phyloP scores from a whole-genome alignment of 2,113 vertebrate species.

The Hypomesus transpacificus region DNA sequence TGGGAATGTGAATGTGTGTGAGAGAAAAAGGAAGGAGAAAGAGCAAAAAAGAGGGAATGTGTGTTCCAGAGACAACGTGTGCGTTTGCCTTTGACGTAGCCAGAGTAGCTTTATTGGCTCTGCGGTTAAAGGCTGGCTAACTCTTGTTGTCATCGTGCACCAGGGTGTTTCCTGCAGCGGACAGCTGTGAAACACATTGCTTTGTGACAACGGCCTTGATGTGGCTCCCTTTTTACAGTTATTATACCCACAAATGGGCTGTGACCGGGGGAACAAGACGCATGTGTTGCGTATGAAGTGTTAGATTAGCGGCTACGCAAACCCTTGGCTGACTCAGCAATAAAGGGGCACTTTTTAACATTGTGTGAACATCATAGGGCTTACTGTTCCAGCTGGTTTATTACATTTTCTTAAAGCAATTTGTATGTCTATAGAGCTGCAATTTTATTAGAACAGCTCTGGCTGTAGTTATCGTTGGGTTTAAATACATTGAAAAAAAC shows the following conservation, averaged over 20 bases:
- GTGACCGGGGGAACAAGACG: constrained; percentile 31
- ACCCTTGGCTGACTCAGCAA: constrained; percentile 32
- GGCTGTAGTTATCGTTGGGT: constrained; percentile 18
- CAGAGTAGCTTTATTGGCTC: constrained; percentile 59
- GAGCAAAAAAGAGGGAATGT: neutral
- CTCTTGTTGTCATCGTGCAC: constrained; percentile 66
- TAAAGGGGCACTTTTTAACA: constrained; percentile 37
- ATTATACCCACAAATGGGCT: constrained; percentile 52
- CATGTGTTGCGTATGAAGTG: constrained; percentile 35
- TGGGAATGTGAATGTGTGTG: too few species aligned
- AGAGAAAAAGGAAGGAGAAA: too few species aligned
- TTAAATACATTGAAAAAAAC: too few species aligned
- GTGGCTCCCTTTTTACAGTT: constrained; percentile 56
- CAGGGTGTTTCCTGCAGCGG: constrained; percentile 70
- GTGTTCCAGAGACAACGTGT: neutral
- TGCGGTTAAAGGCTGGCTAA: constrained; percentile 56
- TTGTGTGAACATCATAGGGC: constrained; percentile 38
- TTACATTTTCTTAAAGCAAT: constrained; percentile 29
- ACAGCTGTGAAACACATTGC: constrained; percentile 57
- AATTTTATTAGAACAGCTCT: constrained; percentile 2
- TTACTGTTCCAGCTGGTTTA: constrained; percentile 22
- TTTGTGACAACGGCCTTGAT: constrained; percentile 64
- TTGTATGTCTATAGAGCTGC: constrained; percentile 30
- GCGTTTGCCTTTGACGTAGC: constrained; percentile 55
- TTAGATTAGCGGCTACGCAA: constrained; percentile 37